These are phyloP conservation scores for Galago senegalensis DNA, from an alignment of 2,797 vertebrate genomes.

Conservation along the genomic window DNA sequence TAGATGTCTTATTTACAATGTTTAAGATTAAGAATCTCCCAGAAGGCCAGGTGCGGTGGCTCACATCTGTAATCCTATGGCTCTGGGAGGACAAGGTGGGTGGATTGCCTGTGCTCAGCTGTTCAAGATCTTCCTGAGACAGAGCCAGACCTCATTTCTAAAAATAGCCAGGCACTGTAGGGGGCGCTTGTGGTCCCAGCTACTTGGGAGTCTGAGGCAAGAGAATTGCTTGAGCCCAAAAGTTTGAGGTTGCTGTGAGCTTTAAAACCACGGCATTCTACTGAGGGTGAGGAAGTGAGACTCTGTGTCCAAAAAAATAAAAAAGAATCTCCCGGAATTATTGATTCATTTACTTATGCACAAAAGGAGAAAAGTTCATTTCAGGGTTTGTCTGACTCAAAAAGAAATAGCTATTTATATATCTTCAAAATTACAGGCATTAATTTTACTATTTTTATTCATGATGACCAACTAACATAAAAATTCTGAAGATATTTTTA, in stretches of 20 bases:
- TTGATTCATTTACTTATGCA: conserved; percentile 10
- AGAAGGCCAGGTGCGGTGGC: background rate
- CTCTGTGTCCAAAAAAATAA: too few relatives aligned
- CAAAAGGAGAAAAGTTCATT: conserved; percentile 9
- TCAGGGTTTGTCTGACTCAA: background rate
- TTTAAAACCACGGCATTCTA: too few relatives aligned
- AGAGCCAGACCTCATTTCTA: too few relatives aligned
- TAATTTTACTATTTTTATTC: conserved; percentile 54
- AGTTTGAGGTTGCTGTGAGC: background rate
- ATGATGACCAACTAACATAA: background rate
- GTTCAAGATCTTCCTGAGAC: too few relatives aligned
- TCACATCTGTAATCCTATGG: too few relatives aligned
- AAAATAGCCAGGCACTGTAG: too few relatives aligned
- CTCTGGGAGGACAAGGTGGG: too few relatives aligned
- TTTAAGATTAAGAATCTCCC: conserved; percentile 16
- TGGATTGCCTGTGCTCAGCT: too few relatives aligned
- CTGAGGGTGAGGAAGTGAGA: too few relatives aligned
- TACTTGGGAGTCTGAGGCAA: background rate
- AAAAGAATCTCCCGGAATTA: background rate
- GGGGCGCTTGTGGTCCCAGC: too few relatives aligned
- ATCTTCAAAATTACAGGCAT: conserved; percentile 4
- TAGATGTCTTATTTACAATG: conserved; percentile 3
- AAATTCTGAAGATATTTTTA: conserved; percentile 1
- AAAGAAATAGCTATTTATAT: background rate
- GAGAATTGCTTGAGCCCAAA: background rate